A percentile compares a stretch with the other conserved stretches of the same genome.
Conservation (phyloP, 2,797 vertebrate species). For the Alosa sapidissima region DNA sequence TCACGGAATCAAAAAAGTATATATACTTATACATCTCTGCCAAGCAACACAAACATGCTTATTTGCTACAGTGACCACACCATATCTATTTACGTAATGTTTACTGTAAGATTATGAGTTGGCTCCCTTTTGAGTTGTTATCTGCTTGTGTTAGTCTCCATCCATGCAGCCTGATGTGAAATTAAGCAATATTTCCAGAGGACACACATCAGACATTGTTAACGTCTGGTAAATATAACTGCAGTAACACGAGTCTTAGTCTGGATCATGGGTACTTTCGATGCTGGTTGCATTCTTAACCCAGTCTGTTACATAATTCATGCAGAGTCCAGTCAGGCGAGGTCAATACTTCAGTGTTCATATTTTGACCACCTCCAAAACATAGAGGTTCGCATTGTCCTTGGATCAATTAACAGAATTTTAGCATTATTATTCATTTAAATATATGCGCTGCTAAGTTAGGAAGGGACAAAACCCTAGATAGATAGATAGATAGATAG, state of each 20-base stretch:
- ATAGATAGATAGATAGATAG: no score
- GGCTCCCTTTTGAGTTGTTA: not conserved
- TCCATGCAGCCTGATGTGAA: not conserved
- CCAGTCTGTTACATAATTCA: conserved; percentile 67
- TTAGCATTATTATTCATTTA: no score
- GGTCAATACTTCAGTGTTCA: conserved; percentile 54
- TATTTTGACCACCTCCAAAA: no score
- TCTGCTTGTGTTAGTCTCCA: not conserved
- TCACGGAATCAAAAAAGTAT: no score
- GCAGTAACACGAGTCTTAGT: not conserved
- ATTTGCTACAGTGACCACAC: not conserved
- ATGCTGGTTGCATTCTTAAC: conserved; percentile 50
- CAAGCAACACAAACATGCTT: not conserved
- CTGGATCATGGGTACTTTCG: conserved; percentile 42
- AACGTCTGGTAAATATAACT: not conserved
- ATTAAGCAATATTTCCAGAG: not conserved
- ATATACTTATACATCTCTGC: no score
- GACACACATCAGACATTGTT: not conserved
- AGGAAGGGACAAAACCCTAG: no score
- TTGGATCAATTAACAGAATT: no score
- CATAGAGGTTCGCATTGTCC: no score
- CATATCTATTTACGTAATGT: not conserved
- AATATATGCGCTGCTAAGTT: no score
- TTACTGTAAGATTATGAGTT: not conserved
- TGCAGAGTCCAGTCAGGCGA: conserved; percentile 53